A percentile compares a stretch with the other conserved stretches of the same genome.
Evolutionary conservation across 2,113 vertebrate genomes (phyloP).

Genomic region (Naja naja): DNA sequence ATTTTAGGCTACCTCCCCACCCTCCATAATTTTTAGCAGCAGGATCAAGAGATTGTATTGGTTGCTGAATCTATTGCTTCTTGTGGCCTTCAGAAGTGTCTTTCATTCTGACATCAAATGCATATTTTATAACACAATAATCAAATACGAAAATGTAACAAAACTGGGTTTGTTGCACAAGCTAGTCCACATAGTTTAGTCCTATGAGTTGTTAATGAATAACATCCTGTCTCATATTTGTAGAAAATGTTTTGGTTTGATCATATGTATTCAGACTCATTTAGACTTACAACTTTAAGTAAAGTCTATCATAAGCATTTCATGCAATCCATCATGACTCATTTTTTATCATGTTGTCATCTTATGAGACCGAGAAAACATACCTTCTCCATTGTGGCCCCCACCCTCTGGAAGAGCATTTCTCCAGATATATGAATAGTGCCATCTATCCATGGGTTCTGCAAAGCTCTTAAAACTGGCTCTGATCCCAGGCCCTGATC

Average conservation of each 20-base stretch:
- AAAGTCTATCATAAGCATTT: neutral
- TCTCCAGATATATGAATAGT: neutral
- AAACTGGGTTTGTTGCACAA: neutral
- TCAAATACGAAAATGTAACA: neutral
- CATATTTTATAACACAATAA: neutral
- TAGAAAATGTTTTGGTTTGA: constrained; percentile 18
- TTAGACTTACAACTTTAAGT: neutral
- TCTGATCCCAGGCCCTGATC: neutral
- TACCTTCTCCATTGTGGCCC: neutral
- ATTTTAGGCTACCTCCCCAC: neutral
- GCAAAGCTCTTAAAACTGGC: neutral
- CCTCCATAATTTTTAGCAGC: constrained; percentile 16
- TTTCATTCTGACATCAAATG: neutral
- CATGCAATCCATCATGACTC: neutral
- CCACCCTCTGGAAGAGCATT: neutral
- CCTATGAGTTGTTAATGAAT: constrained; percentile 20
- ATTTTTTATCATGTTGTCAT: neutral
- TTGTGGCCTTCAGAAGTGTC: neutral
- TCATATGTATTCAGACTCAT: neutral
- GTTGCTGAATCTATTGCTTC: constrained; percentile 14
- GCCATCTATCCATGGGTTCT: neutral
- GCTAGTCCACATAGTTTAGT: constrained; percentile 14
- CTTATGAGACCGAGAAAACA: neutral
- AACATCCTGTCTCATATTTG: neutral
- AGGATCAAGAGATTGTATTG: neutral